Evolutionary conservation across 35 echinoderm and acorn worm genomes (phyloP).

Genomic region (Acanthaster planci): DNA sequence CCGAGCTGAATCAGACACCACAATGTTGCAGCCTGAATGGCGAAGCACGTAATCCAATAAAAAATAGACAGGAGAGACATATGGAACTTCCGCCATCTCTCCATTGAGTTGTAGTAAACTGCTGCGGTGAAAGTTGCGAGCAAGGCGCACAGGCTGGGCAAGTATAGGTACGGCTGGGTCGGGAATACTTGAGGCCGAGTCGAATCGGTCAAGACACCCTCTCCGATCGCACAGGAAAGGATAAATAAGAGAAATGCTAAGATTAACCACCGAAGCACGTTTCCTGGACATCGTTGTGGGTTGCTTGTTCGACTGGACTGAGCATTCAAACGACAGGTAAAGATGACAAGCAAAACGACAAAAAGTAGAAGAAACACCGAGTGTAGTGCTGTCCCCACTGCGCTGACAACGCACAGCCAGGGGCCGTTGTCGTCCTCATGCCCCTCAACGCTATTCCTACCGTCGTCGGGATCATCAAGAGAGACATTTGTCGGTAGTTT

Average conservation of each 20-base stretch:
- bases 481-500: not conserved
- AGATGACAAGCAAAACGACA: not conserved
- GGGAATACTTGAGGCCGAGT: not conserved
- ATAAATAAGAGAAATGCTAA: not conserved
- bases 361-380: not conserved
- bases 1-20: not conserved
- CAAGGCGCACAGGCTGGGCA: not conserved
- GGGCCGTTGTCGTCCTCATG: not conserved
- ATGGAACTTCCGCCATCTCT: not conserved
- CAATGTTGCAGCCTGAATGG: not conserved
- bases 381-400: not conserved
- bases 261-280: not conserved
- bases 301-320: not conserved
- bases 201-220: constrained; percentile 13
- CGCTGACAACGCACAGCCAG: not conserved
- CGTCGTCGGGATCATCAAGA: not conserved
- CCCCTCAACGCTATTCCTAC: not conserved
- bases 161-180: not conserved
- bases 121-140: not conserved
- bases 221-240: not conserved
- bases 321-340: not conserved
- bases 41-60: not conserved
- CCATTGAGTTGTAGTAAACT: constrained; percentile 15
- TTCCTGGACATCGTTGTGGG: not conserved
- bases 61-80: not conserved